phyloP scores from a whole-genome alignment of 2,113 vertebrate genomes.

The Peucedramus taeniatus region DNA sequence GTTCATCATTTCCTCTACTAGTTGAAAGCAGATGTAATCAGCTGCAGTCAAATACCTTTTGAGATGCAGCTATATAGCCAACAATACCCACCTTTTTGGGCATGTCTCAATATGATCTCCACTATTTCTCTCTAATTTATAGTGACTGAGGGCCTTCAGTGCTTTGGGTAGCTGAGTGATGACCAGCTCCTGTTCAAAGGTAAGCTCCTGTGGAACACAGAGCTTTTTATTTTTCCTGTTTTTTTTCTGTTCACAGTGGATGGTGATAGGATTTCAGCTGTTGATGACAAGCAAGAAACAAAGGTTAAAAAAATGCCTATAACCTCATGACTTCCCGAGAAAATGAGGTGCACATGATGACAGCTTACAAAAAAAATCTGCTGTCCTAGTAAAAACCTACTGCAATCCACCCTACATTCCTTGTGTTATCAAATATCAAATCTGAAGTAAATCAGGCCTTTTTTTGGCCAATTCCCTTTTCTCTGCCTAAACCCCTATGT shows the following conservation, averaged over 20 bases:
- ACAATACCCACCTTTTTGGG: background rate
- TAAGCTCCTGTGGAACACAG: background rate
- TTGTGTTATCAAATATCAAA: background rate
- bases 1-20: background rate
- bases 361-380: background rate
- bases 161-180: background rate
- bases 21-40: conserved; percentile 24
- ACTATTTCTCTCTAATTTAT: background rate
- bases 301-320: conserved; percentile 39
- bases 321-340: conserved; percentile 5
- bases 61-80: background rate
- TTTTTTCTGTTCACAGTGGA: background rate
- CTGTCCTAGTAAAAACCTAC: background rate
- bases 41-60: background rate
- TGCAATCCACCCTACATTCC: background rate
- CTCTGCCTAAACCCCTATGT: background rate
- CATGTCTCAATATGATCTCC: background rate
- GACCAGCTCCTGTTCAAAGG: background rate
- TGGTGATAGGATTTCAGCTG: background rate
- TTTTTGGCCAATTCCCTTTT: background rate
- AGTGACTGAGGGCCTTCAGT: background rate
- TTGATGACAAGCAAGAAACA: conserved; percentile 18
- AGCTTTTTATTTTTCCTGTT: background rate
- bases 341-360: background rate
- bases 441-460: background rate